Evolutionary conservation across 2,113 vertebrate genomes (phyloP).

Genomic region (Azemiops feae): DNA sequence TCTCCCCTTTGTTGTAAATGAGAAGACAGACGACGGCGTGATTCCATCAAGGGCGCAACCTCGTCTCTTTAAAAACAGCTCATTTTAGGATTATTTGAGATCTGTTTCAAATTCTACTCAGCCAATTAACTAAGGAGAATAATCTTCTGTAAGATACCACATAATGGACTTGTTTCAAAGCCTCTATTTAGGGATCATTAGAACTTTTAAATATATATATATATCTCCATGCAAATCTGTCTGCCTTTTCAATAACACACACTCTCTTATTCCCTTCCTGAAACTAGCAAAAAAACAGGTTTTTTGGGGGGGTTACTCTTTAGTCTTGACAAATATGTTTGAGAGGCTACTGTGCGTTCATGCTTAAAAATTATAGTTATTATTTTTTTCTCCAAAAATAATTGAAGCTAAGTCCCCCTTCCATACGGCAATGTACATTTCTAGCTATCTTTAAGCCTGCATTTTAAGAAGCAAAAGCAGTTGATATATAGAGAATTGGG

Average conservation of each 20-base stretch:
- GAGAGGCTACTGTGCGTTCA: conserved; percentile 42
- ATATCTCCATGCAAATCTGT: background rate
- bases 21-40: background rate
- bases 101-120: conserved; percentile 53
- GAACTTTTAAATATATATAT: conserved; percentile 47
- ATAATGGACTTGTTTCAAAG: conserved; percentile 63
- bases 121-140: conserved; percentile 45
- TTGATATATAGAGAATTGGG: conserved; percentile 30
- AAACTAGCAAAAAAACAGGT: conserved; percentile 38
- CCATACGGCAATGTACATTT: conserved; percentile 37
- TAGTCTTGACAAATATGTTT: conserved; percentile 27
- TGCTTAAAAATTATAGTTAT: conserved; percentile 30
- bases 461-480: conserved; percentile 40
- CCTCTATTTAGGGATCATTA: conserved; percentile 20
- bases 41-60: background rate
- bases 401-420: conserved; percentile 44
- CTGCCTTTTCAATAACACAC: conserved; percentile 45
- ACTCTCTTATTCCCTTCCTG: conserved; percentile 17
- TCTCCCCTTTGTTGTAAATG: conserved; percentile 20
- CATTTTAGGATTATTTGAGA: conserved; percentile 49
- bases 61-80: conserved; percentile 40
- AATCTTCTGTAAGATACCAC: conserved; percentile 60
- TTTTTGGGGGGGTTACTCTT: conserved; percentile 7
- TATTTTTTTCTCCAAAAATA: conserved; percentile 38
- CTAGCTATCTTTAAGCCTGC: conserved; percentile 36